Base-by-base conservation (phyloP, 1,140 invertebrate species). In the Orius laevigatus region DNA sequence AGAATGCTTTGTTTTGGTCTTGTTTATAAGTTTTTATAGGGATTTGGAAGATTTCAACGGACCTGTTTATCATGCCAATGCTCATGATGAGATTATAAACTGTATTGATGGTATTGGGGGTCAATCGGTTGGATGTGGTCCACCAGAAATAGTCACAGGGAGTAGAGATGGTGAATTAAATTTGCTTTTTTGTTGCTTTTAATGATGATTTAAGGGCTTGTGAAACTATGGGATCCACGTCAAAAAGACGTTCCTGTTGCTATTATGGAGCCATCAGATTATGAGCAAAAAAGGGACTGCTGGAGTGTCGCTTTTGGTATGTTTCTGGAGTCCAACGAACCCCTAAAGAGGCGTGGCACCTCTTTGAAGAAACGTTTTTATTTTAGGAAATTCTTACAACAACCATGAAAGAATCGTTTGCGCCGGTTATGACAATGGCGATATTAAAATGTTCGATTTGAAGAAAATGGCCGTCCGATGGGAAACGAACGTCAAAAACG, bases 361-460 rank as follows among this genome's bases (percentile, higher is more conserved):
- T 49, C 15, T 16, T 12, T 45, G 32, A 38, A 19, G 5, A 38
- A 35, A 34, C 20, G 3, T 43, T 35, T 25, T 19, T 51, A 38
- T 15, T 46, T 20, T 20, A 75, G 73, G 76, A 1, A 83, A 96
- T 68, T 81, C 86, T 0, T 90, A 80, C 59, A 90, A 84, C 61
- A 73, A 78, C 15, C 71, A 84, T 31, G 90, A 96, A 58, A 69
- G 91, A 48, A 71, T 85, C 48, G 76, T 96, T 1, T 79, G 77
- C 51, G 82, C 90, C 34, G 93, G 92, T 3, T 97, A 94, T 63
- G 92, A 97, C 60, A 97, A 96, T 68, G 93, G 93, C 0, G 93
- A 97, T 63, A 64, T 97, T 0, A 96, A 96, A 69, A 74, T 96
- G 63, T 96, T 93, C 64, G 90, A 96, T 68, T 66, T 97, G n/a